Evolutionary conservation across 2,797 vertebrate genomes (phyloP).

Genomic region (Coccyzus lansbergi): DNA sequence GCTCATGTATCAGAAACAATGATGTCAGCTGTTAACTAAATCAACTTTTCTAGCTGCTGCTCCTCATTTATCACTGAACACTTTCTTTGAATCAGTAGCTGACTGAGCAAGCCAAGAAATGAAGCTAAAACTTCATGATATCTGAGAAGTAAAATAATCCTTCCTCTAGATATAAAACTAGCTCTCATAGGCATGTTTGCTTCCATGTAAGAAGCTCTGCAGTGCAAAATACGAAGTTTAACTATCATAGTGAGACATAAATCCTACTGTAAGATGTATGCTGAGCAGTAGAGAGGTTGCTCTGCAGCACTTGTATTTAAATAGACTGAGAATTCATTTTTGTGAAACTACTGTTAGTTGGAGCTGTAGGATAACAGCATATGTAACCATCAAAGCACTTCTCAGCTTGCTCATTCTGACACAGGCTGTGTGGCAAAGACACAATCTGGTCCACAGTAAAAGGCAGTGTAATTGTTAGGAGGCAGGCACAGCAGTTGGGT

Average conservation of each 20-base stretch:
- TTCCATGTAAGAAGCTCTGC: neutral
- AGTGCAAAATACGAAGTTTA: neutral
- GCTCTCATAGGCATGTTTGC: neutral
- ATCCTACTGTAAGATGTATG: neutral
- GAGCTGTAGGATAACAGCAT: neutral
- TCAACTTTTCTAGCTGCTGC: neutral
- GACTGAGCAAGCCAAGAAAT: neutral
- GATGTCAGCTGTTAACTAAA: neutral
- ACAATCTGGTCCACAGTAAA: conserved; percentile 50
- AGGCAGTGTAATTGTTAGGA: neutral
- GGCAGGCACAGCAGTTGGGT: conserved; percentile 34
- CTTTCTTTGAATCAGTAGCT: neutral
- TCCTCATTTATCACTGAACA: neutral
- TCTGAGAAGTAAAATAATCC: neutral
- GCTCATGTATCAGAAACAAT: neutral
- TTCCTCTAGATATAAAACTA: neutral
- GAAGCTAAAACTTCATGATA: neutral
- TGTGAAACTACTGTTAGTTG: neutral
- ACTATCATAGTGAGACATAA: neutral
- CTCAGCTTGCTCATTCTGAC: conserved; percentile 51
- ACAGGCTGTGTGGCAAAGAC: conserved; percentile 35
- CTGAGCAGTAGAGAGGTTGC: neutral
- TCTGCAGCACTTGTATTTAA: neutral
- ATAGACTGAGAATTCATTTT: neutral
- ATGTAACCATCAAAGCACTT: conserved; percentile 49